phyloP scores from a whole-genome alignment of 2,797 vertebrate species.

The Ataeniobius toweri region DNA sequence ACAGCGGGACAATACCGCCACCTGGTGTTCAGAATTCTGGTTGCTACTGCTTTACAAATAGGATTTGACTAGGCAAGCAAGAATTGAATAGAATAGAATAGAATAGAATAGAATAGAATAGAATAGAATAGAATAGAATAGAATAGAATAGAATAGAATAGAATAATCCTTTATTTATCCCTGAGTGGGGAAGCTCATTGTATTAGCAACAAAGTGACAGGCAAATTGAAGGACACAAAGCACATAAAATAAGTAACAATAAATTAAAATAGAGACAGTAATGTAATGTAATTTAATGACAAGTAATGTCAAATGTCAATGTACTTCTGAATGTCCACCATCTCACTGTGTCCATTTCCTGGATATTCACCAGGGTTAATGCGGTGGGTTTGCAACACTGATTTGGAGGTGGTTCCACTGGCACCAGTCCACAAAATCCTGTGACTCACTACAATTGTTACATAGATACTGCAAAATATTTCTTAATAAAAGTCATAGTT shows the following conservation, averaged over 20 bases:
- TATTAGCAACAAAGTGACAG: too few species aligned
- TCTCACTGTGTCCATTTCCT: too few species aligned
- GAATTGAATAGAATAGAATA: not conserved
- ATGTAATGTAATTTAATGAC: not conserved
- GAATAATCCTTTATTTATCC: too few species aligned
- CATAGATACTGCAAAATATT: not conserved
- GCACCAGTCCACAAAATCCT: not conserved
- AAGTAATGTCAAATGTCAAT: not conserved
- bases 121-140: not conserved
- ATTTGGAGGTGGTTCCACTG: not conserved
- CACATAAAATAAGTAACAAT: not conserved
- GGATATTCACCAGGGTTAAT: too few species aligned
- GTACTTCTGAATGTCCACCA: not conserved
- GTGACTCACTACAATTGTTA: not conserved
- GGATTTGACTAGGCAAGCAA: too few species aligned
- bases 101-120: too few species aligned
- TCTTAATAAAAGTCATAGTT: not conserved
- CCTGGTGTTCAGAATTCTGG: not conserved
- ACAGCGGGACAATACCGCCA: slow-evolving; percentile 4
- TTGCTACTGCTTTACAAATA: not conserved
- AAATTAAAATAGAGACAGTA: not conserved
- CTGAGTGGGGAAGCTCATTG: too few species aligned
- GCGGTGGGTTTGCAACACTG: too few species aligned
- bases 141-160: not conserved
- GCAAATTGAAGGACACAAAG: not conserved